A percentile compares a stretch with the other conserved stretches of the same genome.
These are phyloP conservation scores for Emmelina monodactyla DNA, from an alignment of 2,888 invertebrate species.

Conservation along the genomic window DNA sequence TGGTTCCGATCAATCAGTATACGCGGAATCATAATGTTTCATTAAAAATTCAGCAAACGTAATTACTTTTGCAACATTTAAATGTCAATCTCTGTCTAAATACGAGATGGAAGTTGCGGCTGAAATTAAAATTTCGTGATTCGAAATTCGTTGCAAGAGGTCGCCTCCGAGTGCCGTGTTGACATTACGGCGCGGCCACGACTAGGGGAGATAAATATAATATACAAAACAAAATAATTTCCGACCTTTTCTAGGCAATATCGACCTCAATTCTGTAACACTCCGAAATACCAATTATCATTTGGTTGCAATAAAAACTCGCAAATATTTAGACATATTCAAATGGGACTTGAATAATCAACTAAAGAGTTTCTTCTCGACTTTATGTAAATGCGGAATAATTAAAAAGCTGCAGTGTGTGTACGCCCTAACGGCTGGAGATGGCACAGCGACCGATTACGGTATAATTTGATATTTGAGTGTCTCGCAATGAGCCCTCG, in stretches of 20 bases:
- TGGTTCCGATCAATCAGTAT: conserved; percentile 52
- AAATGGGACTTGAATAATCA: no score
- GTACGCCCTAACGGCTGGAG: no score
- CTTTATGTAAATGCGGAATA: no score
- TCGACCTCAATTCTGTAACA: no score
- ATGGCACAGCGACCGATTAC: conserved; percentile 43
- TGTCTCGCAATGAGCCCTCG: conserved; percentile 36
- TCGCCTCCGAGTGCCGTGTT: conserved; percentile 41
- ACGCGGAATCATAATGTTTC: conserved; percentile 45
- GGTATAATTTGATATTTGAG: conserved; percentile 57
- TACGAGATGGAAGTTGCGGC: conserved; percentile 44
- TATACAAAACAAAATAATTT: no score
- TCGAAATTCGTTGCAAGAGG: conserved; percentile 42
- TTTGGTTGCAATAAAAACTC: no score
- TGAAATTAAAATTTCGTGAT: conserved; percentile 51
- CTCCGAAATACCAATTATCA: no score
- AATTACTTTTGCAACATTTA: conserved; percentile 59
- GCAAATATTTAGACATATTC: no score
- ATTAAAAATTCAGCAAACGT: conserved; percentile 58
- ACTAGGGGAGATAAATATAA: no score
- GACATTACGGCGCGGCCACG: conserved; percentile 43
- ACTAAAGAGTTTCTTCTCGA: no score
- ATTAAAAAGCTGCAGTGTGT: no score
- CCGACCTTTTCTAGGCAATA: no score
- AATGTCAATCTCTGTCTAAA: conserved; percentile 47